phyloP scores from a whole-genome alignment of 2,797 vertebrate genomes.

The Pelodytes ibericus region DNA sequence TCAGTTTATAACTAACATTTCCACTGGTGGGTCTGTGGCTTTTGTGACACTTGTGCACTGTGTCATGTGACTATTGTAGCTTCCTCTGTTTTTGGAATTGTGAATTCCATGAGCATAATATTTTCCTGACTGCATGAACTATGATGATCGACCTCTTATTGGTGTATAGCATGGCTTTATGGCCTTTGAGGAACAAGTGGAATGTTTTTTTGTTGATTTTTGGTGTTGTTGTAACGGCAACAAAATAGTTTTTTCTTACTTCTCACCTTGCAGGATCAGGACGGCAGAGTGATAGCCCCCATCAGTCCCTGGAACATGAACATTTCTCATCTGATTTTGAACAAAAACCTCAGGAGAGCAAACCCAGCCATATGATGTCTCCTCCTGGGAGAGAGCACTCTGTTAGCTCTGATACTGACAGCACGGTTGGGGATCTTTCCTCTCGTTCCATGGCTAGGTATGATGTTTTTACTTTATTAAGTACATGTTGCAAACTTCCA shows the following conservation, averaged over 20 bases:
- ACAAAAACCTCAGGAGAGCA: slow-evolving; percentile 68
- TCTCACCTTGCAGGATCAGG: slow-evolving; percentile 66
- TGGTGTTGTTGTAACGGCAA: no score
- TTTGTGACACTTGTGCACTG: no score
- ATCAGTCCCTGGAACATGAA: slow-evolving; percentile 77
- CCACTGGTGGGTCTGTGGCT: no score
- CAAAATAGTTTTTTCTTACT: neutral
- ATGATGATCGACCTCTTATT: no score
- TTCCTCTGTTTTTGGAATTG: no score
- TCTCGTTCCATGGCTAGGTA: slow-evolving; percentile 82
- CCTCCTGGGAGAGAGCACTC: slow-evolving; percentile 22
- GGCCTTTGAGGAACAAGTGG: no score
- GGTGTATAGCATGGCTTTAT: no score
- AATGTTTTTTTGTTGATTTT: no score
- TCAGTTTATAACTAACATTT: no score
- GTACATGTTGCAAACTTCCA: neutral
- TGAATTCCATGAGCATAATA: no score
- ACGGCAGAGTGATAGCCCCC: slow-evolving; percentile 73
- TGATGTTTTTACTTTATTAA: slow-evolving; percentile 4
- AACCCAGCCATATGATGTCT: neutral
- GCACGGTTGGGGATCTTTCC: slow-evolving; percentile 75
- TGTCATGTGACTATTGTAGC: no score
- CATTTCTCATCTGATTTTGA: slow-evolving; percentile 74
- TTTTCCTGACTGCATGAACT: no score
- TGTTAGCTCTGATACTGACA: slow-evolving; percentile 68